Evolutionary conservation across 2,113 vertebrate species (phyloP), one percentile per base, ranked within the genome.

Genomic region (Blennius ocellaris): DNA sequence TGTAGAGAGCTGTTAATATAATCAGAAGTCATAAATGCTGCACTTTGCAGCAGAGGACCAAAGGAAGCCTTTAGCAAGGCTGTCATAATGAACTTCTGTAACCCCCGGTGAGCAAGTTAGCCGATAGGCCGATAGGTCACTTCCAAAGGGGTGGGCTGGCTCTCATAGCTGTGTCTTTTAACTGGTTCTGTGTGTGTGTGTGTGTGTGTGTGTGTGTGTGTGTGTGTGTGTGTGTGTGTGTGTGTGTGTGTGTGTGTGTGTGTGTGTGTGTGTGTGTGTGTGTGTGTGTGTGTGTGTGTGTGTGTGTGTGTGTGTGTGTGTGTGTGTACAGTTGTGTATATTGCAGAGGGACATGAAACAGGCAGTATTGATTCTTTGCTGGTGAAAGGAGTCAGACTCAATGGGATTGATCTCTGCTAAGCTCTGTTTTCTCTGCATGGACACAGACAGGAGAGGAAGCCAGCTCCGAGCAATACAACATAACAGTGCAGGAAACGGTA

Each of bases 341-440:
- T 83, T 89, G 73, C 53, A 73, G 17, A 66, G 78, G 69, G 81
- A 88, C 86, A 90, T 89, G 87, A 90, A 92, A 91, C 87, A 76
- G 83, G 69, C 81, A n/a, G 53, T 86, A 90, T 91, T 74, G 90
- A 92, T 92, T 82, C 67, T 53, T 73, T 78, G 83, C 86, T 85
- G 55, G 85, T 87, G 85, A 91, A 89, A 90, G 83, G 75, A 90
- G 83, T 88, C 77, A 76, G 75, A 91, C 81, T 91, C 88, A 78
- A 87, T 92, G 80, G 80, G 83, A 92, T 92, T 90, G 89, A 92
- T 93, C 82, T 82, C 70, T 83, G 73, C 84, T 88, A 88, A 89
- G 90, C 90, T 92, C 85, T 89, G 84, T 89, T 88, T 92, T 89
- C 89, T 90, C 85, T 90, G 70, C 80, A 84, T 87, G 86, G 87